Evolutionary conservation across 2,113 vertebrate genomes (phyloP), one percentile per base, ranked within the genome.

Genomic region (Procapra przewalskii): DNA sequence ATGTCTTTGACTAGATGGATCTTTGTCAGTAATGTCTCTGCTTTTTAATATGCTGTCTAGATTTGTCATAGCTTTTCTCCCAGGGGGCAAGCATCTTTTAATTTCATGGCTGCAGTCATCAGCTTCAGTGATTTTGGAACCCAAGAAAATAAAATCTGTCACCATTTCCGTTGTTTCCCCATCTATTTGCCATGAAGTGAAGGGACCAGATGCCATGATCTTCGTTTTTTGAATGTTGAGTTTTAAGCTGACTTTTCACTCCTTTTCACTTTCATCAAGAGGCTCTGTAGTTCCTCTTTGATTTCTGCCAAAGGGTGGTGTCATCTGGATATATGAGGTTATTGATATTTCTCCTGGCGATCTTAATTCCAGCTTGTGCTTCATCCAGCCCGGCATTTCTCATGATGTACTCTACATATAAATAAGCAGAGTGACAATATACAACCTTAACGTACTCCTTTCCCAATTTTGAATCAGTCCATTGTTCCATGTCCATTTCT

Each of bases 111-210:
- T 64, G 33, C 31, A 2, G 3, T 64, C 62, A 64, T 17, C 15
- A 64, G 15, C 62, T n/a, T 6, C 62, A 64, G 62, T n/a, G 62
- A n/a, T n/a, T 64, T n/a, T 64, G 62, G 31, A 64, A 17, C 33
- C 62, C 7, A 64, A 64, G 62, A n/a, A 64, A 64, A 64, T n/a
- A 64, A 64, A 64, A 4, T 64, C 33, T n/a, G 62, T n/a, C 62
- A 64, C 33, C 0, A 0, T n/a, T n/a, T 64, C 33, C 3, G 0
- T 64, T 64, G 62, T 64, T 64, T 64, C 16, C 15, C 15, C 31
- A 33, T 64, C 31, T 64, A 64, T n/a, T 64, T 64, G 7, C 62
- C 62, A n/a, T 64, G 31, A n/a, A 64, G 62, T n/a, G 62, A 64
- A n/a, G 62, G 31, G 33, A 64, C 6, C 31, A 64, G 62, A 33